A percentile compares a stretch with the other conserved stretches of the same genome.
Evolutionary conservation across 92 coral and sea anemone species (phyloP).

Genomic region (Bergia sp.): DNA sequence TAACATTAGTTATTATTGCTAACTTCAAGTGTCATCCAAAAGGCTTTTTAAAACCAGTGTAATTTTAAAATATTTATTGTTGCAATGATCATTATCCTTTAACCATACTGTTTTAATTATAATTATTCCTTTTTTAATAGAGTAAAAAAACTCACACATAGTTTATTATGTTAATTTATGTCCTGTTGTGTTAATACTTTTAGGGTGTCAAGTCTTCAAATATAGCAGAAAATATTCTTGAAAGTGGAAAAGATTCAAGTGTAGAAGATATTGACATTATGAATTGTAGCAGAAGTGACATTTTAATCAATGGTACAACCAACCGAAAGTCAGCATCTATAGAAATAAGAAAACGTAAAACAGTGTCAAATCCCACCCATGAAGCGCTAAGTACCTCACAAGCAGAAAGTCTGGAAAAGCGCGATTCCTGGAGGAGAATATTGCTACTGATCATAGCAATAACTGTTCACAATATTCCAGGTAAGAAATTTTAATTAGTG

Average conservation of each 20-base stretch:
- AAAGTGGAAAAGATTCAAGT: conserved; percentile 29
- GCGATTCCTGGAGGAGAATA: conserved; percentile 89
- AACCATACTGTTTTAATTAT: no score
- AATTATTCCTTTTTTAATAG: no score
- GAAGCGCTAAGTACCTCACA: conserved; percentile 31
- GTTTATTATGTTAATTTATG: neutral
- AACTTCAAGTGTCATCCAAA: no score
- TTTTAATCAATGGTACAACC: conserved; percentile 4
- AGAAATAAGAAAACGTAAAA: conserved; percentile 37
- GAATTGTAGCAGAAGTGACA: neutral
- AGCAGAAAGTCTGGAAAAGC: conserved; percentile 46
- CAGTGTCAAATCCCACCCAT: conserved; percentile 1
- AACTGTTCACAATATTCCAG: conserved; percentile 98
- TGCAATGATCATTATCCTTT: no score
- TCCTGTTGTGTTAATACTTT: neutral
- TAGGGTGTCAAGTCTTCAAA: conserved; percentile 73
- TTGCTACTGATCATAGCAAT: conserved; percentile 89
- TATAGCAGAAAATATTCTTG: conserved; percentile 51
- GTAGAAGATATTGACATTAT: conserved; percentile 26
- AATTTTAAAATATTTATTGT: no score
- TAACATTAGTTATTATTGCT: no score
- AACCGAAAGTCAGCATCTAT: conserved; percentile 6
- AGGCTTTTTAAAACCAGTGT: no score
- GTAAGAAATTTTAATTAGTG: conserved; percentile 45
- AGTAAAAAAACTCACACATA: no score